phyloP scores from a whole-genome alignment of 2,113 vertebrate species.

The Pavo muticus region DNA sequence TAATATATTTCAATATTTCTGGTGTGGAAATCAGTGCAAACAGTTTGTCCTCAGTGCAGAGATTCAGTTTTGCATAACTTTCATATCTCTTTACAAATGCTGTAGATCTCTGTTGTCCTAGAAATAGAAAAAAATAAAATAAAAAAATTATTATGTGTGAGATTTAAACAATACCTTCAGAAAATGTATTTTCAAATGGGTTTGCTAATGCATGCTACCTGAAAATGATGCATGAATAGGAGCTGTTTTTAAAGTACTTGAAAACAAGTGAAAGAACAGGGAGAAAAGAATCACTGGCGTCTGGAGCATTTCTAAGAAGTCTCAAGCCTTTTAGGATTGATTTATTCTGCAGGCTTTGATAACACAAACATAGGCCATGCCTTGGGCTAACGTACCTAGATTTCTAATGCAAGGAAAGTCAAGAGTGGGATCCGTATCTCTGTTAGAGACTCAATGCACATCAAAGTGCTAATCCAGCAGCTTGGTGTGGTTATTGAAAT shows the following conservation, averaged over 20 bases:
- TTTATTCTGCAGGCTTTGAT: neutral
- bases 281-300: neutral
- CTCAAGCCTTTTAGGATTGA: neutral
- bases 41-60: neutral
- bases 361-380: neutral
- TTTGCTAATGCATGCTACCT: neutral
- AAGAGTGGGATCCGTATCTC: neutral
- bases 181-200: neutral
- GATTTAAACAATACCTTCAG: neutral
- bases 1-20: neutral
- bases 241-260: neutral
- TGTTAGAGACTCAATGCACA: rapidly evolving
- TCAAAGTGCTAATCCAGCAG: neutral
- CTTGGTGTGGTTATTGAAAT: neutral
- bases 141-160: neutral
- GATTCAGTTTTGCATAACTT: neutral
- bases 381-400: rapidly evolving
- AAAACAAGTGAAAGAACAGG: neutral
- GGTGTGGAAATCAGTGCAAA: neutral
- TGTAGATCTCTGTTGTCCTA: neutral
- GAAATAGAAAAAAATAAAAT: neutral
- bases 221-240: neutral
- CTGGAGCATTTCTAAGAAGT: neutral
- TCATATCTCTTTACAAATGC: neutral
- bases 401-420: neutral